Conservation (phyloP, 2,888 invertebrate species). For the Macrophya annulata region DNA sequence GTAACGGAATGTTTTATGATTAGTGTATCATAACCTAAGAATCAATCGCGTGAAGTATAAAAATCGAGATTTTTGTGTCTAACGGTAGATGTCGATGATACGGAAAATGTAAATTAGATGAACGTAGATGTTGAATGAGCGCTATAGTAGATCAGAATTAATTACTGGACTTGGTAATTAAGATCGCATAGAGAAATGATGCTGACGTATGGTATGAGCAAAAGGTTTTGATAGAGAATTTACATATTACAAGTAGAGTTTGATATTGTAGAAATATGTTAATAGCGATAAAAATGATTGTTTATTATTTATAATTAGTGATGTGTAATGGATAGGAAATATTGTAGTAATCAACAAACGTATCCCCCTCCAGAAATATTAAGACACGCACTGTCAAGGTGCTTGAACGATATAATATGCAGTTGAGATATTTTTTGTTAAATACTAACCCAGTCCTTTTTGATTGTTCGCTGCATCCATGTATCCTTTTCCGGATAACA, state of each 20-base stretch:
- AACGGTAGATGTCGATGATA: not conserved
- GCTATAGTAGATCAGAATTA: constrained; percentile 6
- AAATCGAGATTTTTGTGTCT: not conserved
- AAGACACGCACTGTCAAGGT: constrained; percentile 25
- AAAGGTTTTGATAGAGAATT: not conserved
- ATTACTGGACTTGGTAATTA: not conserved
- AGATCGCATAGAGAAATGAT: not conserved
- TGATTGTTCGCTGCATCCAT: constrained; percentile 76
- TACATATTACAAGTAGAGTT: not conserved
- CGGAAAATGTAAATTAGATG: not conserved
- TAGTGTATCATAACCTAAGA: constrained; percentile 28
- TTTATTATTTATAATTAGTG: not conserved
- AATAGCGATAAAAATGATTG: not conserved
- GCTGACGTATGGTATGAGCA: not conserved
- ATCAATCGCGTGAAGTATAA: not conserved
- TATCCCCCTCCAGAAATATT: constrained; percentile 16
- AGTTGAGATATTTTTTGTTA: not conserved
- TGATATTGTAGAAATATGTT: not conserved
- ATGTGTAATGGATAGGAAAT: not conserved
- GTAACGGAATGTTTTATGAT: not conserved
- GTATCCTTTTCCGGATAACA: constrained; percentile 72
- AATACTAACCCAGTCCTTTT: constrained; percentile 73
- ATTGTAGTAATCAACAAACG: constrained; percentile 3
- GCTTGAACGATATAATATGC: not conserved
- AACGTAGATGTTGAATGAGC: not conserved